Evolutionary conservation across 2,888 invertebrate species (phyloP).

Genomic region (Onchidella celtica): DNA sequence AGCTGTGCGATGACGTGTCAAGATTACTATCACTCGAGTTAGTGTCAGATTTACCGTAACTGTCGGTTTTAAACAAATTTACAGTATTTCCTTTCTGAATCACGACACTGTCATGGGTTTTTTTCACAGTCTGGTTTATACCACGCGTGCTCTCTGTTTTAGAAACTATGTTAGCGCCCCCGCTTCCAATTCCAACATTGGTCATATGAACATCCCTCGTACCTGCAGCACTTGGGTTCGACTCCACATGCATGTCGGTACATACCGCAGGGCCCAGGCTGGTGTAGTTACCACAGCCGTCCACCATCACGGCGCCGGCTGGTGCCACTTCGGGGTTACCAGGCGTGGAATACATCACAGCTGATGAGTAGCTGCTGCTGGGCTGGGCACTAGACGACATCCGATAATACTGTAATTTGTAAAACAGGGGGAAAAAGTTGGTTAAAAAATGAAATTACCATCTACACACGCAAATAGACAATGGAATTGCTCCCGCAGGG

Average conservation of each 20-base stretch:
- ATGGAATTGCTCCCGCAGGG: no score
- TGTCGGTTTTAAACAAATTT: not conserved
- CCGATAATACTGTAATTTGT: constrained; percentile 28
- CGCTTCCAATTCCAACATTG: not conserved
- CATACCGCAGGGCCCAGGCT: constrained; percentile 22
- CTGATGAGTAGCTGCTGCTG: constrained; percentile 1
- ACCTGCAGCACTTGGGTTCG: not conserved
- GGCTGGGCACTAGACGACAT: constrained; percentile 29
- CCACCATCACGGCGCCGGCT: constrained; percentile 19
- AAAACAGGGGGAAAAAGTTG: no score
- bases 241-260: not conserved
- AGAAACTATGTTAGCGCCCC: not conserved
- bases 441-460: not conserved
- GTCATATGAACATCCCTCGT: not conserved
- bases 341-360: constrained; percentile 1
- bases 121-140: not conserved
- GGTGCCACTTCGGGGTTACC: constrained; percentile 1
- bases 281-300: constrained; percentile 15
- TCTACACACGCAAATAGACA: no score
- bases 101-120: not conserved
- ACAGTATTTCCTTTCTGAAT: not conserved
- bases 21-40: not conserved
- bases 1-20: no score
- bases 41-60: not conserved
- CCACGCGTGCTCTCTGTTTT: not conserved